A percentile compares a stretch with the other conserved stretches of the same genome.
phyloP scores from a whole-genome alignment of 2,797 vertebrate genomes.

The Dicrostonyx torquatus region DNA sequence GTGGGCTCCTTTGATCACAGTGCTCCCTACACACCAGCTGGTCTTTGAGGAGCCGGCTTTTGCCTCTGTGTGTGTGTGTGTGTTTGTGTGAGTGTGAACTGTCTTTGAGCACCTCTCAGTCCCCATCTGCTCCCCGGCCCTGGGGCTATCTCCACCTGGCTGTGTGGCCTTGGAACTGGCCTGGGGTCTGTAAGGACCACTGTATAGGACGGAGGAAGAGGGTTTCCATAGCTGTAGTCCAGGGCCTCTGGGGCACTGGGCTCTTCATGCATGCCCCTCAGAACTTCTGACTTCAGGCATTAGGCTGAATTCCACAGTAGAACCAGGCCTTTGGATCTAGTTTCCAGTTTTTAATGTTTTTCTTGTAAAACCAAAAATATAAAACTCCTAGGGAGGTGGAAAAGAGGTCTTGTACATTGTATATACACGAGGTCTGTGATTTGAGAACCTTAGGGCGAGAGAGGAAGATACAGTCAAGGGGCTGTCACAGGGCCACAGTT shows the following conservation, averaged over 20 bases:
- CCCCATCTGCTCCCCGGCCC: neutral
- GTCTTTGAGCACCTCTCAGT: neutral
- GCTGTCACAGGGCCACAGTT: neutral
- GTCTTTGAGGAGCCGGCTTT: neutral
- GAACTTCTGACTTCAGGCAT: neutral
- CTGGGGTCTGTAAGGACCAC: neutral
- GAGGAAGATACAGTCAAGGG: neutral
- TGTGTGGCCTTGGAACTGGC: neutral
- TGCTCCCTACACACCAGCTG: neutral
- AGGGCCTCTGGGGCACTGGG: neutral
- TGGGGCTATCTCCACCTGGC: neutral
- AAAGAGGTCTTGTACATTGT: conserved; percentile 82
- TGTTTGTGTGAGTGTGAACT: no score
- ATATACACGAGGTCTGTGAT: conserved; percentile 90
- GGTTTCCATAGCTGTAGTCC: neutral
- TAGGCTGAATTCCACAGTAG: conserved; percentile 11
- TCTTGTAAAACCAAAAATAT: conserved; percentile 90
- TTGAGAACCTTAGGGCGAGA: conserved; percentile 55
- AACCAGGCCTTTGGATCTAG: conserved; percentile 41
- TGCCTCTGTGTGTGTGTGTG: neutral
- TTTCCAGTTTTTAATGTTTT: conserved; percentile 91
- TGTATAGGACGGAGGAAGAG: rapidly evolving
- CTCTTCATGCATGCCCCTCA: rapidly evolving
- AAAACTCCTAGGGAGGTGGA: conserved; percentile 86
- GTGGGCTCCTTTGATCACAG: neutral